A percentile compares a stretch with the other conserved stretches of the same genome.
These are phyloP conservation scores for Drosophila pseudotalamancana DNA, from an alignment of 2,888 invertebrate species.

Conservation along the genomic window DNA sequence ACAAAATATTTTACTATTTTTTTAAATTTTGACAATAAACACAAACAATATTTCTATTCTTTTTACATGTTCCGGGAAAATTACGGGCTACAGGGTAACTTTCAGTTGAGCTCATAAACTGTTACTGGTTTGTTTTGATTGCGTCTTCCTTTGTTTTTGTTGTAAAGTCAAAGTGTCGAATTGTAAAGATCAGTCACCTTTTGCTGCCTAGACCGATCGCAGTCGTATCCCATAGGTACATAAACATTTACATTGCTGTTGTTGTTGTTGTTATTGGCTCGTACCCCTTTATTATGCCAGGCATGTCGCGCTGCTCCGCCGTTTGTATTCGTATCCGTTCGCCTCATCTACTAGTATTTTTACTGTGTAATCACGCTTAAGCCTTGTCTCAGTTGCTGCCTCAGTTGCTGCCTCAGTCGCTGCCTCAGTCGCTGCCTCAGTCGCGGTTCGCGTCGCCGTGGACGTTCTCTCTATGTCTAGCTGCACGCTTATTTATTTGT, in stretches of 20 bases:
- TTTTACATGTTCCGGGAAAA: neutral
- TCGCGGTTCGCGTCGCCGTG: neutral
- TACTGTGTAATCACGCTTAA: constrained; percentile 66
- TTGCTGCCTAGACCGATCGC: constrained; percentile 56
- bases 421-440: constrained; percentile 9
- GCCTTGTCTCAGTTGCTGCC: constrained; percentile 39
- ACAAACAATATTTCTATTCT: too few relatives aligned
- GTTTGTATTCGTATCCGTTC: constrained; percentile 53
- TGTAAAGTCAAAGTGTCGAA: constrained; percentile 76
- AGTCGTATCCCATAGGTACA: constrained; percentile 64
- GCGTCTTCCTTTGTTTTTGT: constrained; percentile 46
- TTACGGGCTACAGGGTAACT: neutral
- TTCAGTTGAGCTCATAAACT: neutral
- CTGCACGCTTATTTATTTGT: constrained; percentile 76
- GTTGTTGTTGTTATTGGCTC: constrained; percentile 29
- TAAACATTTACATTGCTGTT: constrained; percentile 65
- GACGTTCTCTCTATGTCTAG: constrained; percentile 50
- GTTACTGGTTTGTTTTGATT: constrained; percentile 65
- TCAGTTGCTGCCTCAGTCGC: neutral
- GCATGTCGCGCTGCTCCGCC: constrained; percentile 62
- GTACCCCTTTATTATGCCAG: constrained; percentile 69
- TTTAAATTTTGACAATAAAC: too few relatives aligned
- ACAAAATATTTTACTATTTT: too few relatives aligned
- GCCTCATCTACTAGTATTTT: constrained; percentile 39
- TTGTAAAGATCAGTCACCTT: constrained; percentile 78